phyloP scores from a whole-genome alignment of 2,113 vertebrate species.

The Oreochromis spilurus region DNA sequence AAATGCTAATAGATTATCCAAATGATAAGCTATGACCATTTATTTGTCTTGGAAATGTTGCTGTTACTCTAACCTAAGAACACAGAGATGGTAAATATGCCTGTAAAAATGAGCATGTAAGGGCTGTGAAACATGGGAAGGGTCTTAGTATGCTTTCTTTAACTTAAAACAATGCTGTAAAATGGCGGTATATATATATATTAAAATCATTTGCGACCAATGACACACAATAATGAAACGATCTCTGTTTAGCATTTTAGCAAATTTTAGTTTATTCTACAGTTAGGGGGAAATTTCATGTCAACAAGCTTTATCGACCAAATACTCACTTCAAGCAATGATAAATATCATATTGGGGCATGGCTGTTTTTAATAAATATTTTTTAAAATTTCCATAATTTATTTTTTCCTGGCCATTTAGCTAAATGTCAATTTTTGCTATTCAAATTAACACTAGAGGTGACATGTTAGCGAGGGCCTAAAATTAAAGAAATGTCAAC shows the following conservation, averaged over 20 bases:
- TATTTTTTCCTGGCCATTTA: neutral
- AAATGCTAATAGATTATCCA: neutral
- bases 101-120: neutral
- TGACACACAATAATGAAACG: neutral
- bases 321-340: neutral
- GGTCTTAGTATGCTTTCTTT: neutral
- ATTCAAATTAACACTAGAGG: neutral
- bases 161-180: neutral
- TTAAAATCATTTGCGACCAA: neutral
- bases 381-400: fast-evolving
- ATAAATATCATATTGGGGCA: neutral
- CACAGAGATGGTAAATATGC: neutral
- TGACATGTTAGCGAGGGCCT: neutral
- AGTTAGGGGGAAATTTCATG: neutral
- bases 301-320: neutral
- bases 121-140: neutral
- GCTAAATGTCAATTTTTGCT: neutral
- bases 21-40: neutral
- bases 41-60: neutral
- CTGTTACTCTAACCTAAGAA: neutral
- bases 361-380: neutral
- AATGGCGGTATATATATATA: neutral
- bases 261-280: neutral
- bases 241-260: neutral
- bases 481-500: neutral